phyloP scores from a whole-genome alignment of 2,113 vertebrate genomes.

The Anguilla japonica region DNA sequence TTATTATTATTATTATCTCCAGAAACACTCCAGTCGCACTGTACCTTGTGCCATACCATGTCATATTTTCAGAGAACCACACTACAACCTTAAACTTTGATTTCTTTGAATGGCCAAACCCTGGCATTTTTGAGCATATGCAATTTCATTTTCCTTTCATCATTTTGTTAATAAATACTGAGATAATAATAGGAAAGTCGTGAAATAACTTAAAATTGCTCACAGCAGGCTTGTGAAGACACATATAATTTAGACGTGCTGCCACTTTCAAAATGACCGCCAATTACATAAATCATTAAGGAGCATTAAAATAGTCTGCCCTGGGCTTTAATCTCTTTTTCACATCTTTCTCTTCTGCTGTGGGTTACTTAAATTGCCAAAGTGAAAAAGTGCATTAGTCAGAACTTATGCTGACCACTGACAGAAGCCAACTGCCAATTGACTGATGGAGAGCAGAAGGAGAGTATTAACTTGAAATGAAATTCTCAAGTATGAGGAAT shows the following conservation, averaged over 20 bases:
- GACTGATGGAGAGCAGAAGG: neutral
- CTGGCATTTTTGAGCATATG: neutral
- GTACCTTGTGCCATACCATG: neutral
- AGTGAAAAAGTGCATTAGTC: neutral
- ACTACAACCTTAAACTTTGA: neutral
- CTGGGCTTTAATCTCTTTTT: slow-evolving; percentile 12
- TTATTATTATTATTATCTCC: too few species aligned
- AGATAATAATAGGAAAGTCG: slow-evolving; percentile 12
- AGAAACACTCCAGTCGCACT: neutral
- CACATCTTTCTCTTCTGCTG: neutral
- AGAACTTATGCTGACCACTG: neutral
- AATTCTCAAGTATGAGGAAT: neutral
- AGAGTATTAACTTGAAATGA: neutral
- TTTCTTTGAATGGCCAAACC: neutral
- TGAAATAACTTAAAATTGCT: slow-evolving; percentile 19
- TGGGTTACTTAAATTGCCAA: neutral
- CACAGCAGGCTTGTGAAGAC: neutral
- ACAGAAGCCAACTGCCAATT: neutral
- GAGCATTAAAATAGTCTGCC: slow-evolving; percentile 15
- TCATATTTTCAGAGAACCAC: neutral
- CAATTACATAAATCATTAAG: slow-evolving; percentile 25
- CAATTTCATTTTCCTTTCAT: neutral
- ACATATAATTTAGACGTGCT: neutral
- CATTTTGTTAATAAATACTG: slow-evolving; percentile 23
- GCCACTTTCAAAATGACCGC: slow-evolving; percentile 18